A percentile compares a stretch with the other conserved stretches of the same genome.
Conservation (phyloP, 1,140 invertebrate genomes). For the Sipha flava region DNA sequence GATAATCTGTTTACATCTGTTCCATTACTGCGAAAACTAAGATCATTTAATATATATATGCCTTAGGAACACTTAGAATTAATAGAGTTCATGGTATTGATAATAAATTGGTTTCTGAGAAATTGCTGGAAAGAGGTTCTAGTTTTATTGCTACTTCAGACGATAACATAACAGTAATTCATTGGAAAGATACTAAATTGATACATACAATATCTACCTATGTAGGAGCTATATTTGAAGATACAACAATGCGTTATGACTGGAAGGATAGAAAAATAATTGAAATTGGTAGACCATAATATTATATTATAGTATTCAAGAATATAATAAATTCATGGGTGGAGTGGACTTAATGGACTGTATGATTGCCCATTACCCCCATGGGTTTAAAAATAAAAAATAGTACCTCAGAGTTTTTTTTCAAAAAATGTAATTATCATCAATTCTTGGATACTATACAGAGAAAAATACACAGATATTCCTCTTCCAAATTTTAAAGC, state of each 20-base stretch:
- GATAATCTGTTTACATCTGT: not conserved
- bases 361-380: conserved; percentile 38
- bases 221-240: not conserved
- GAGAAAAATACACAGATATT: not conserved
- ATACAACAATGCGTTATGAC: not conserved
- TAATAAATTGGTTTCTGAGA: not conserved
- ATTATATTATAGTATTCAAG: conserved; percentile 35
- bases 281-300: conserved; percentile 36
- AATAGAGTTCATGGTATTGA: not conserved
- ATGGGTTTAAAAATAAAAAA: conserved; percentile 37
- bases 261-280: not conserved
- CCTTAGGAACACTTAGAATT: not conserved
- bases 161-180: not conserved
- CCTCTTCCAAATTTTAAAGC: not conserved
- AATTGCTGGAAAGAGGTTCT: not conserved
- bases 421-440: conserved; percentile 38
- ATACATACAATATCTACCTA: not conserved
- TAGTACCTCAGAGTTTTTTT: conserved; percentile 39
- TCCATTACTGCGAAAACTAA: not conserved
- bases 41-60: not conserved
- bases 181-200: not conserved
- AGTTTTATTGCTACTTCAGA: not conserved
- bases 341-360: conserved; percentile 40
- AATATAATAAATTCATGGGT: conserved; percentile 42
- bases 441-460: conserved; percentile 39